A percentile compares a stretch with the other conserved stretches of the same genome.
These are phyloP conservation scores for Festucalex cinctus DNA, from an alignment of 2,113 vertebrate species.

Conservation along the genomic window DNA sequence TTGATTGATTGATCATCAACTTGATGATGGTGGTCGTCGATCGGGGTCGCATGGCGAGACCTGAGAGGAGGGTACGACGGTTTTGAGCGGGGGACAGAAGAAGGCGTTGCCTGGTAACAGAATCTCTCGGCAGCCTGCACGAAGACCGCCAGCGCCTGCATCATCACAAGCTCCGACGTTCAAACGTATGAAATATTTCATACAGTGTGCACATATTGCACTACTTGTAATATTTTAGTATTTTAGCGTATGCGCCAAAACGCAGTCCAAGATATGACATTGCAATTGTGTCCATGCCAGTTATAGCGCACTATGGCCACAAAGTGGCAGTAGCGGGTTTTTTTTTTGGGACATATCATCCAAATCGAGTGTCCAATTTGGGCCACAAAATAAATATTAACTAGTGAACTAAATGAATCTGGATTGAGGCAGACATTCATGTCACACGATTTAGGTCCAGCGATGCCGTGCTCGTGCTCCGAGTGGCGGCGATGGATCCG, in stretches of 20 bases:
- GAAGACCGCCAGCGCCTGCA: slow-evolving; percentile 10
- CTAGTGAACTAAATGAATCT: neutral
- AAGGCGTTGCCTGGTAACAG: slow-evolving; percentile 60
- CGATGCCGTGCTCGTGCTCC: slow-evolving; percentile 53
- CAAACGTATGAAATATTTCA: neutral
- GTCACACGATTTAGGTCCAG: slow-evolving; percentile 21
- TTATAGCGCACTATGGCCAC: too few relatives aligned
- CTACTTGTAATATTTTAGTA: too few relatives aligned
- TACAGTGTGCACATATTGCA: too few relatives aligned
- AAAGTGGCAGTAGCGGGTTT: too few relatives aligned
- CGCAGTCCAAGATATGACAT: too few relatives aligned
- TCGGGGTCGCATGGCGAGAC: neutral
- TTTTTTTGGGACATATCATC: too few relatives aligned
- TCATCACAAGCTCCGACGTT: neutral
- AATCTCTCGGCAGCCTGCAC: slow-evolving; percentile 3
- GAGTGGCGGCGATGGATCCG: slow-evolving; percentile 64
- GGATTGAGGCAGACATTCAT: neutral
- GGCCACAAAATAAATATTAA: too few relatives aligned
- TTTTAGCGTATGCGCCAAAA: too few relatives aligned
- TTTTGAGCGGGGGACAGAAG: slow-evolving; percentile 18
- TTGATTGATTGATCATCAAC: neutral
- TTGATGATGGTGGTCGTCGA: neutral
- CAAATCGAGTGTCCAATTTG: too few relatives aligned
- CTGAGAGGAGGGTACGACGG: neutral
- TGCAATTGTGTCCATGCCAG: too few relatives aligned